Percentiles rank a stretch among this genome's conserved stretches.
Evolutionary conservation across 2,888 invertebrate genomes (phyloP).

Genomic region (Magallana nippona): DNA sequence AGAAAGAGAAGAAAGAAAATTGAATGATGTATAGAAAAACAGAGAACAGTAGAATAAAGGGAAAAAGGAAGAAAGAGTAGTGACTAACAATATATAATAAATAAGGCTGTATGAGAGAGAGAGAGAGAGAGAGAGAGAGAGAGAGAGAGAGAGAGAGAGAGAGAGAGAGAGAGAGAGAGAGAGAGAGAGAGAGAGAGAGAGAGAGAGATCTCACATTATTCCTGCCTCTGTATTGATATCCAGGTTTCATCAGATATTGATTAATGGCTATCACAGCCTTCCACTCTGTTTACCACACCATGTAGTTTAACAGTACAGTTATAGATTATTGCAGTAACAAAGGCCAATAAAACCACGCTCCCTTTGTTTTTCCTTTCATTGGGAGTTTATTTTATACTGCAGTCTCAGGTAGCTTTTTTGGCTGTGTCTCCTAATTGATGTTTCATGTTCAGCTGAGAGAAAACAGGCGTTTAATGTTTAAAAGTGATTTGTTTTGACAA

Average conservation of each 20-base stretch:
- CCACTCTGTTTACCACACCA: neutral
- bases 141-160: too few species aligned
- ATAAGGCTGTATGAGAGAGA: too few species aligned
- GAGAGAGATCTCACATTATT: too few species aligned
- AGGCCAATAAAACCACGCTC: neutral
- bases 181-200: too few species aligned
- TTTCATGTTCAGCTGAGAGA: neutral
- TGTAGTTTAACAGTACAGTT: neutral
- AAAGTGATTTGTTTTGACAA: constrained; percentile 21
- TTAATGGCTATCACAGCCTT: neutral
- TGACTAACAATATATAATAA: too few species aligned
- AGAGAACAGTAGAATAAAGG: too few species aligned
- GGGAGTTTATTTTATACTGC: neutral
- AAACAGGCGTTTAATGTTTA: neutral
- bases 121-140: too few species aligned
- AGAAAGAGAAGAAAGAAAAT: too few species aligned
- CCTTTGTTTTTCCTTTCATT: neutral
- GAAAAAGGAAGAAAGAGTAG: too few species aligned
- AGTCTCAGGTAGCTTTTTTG: constrained; percentile 8
- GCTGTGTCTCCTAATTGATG: neutral
- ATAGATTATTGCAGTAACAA: neutral
- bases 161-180: too few species aligned
- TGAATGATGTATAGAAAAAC: too few species aligned
- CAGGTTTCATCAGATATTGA: neutral
- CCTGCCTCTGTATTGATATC: too few species aligned